phyloP scores from a whole-genome alignment of 1,140 invertebrate species.

The Geopemphigus sp. region DNA sequence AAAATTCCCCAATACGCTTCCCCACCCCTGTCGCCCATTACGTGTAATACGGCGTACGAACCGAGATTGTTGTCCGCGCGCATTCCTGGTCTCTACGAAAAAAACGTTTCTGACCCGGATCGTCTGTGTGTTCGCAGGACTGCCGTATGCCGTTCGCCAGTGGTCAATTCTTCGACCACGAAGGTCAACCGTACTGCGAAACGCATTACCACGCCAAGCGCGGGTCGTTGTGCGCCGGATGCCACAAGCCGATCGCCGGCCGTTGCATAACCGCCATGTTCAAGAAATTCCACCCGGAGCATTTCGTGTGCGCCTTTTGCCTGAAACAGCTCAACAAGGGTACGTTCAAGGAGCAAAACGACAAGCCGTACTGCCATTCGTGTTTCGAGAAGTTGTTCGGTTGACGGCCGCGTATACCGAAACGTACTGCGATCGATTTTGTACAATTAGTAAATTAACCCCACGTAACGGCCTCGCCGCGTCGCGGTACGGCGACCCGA shows the following conservation, averaged over 20 bases:
- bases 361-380: conserved; percentile 95
- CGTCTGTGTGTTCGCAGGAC: conserved; percentile 82
- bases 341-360: conserved; percentile 97
- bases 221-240: conserved; percentile 94
- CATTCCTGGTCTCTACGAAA: no score
- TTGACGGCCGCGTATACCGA: conserved; percentile 61
- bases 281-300: conserved; percentile 97
- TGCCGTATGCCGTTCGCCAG: conserved; percentile 89
- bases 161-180: conserved; percentile 93
- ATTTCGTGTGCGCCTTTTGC: conserved; percentile 98
- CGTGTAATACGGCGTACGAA: no score
- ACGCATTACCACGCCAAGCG: conserved; percentile 96
- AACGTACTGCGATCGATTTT: no score
- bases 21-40: no score
- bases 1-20: no score
- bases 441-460: no score
- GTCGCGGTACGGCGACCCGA: no score
- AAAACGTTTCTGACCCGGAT: neutral
- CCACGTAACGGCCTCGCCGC: no score
- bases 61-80: no score
- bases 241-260: conserved; percentile 94
- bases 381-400: conserved; percentile 98
- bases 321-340: conserved; percentile 95
- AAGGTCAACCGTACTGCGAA: conserved; percentile 95
- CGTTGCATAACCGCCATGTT: conserved; percentile 99